phyloP scores from a whole-genome alignment of 2,888 invertebrate genomes.

The Eulithis prunata region DNA sequence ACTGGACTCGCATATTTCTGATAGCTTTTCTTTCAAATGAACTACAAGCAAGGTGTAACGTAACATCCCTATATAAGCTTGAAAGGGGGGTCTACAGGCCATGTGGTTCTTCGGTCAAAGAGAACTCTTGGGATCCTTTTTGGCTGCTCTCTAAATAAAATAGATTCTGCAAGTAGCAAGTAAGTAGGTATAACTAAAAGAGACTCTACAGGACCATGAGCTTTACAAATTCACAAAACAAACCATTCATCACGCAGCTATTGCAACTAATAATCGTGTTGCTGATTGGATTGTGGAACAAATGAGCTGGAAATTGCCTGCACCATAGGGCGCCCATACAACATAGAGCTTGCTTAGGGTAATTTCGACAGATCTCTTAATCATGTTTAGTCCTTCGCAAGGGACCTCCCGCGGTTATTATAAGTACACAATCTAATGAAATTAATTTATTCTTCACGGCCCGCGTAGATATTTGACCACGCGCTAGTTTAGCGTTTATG shows the following conservation, averaged over 20 bases:
- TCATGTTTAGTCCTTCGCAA: constrained; percentile 39
- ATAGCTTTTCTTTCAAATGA: not conserved
- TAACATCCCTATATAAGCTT: no score
- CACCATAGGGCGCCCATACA: constrained; percentile 44
- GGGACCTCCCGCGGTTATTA: constrained; percentile 57
- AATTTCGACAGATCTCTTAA: constrained; percentile 43
- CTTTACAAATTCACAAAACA: constrained; percentile 29
- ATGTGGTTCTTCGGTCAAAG: no score
- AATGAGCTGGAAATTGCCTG: constrained; percentile 39
- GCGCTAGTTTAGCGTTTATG: not conserved
- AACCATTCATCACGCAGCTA: constrained; percentile 38
- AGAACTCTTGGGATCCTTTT: no score
- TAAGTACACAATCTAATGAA: constrained; percentile 55
- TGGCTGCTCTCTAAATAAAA: not conserved
- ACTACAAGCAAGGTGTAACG: no score
- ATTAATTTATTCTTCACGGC: constrained; percentile 60
- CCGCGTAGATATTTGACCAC: constrained; percentile 21
- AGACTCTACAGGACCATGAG: not conserved
- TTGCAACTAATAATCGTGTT: constrained; percentile 33
- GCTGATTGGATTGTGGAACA: constrained; percentile 40
- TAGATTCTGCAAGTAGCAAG: not conserved
- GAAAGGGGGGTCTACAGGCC: no score
- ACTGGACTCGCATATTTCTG: not conserved
- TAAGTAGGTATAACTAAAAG: not conserved
- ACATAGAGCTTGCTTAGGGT: constrained; percentile 28